Evolutionary conservation across 2,797 vertebrate genomes (phyloP).

Genomic region (Bradypus variegatus): DNA sequence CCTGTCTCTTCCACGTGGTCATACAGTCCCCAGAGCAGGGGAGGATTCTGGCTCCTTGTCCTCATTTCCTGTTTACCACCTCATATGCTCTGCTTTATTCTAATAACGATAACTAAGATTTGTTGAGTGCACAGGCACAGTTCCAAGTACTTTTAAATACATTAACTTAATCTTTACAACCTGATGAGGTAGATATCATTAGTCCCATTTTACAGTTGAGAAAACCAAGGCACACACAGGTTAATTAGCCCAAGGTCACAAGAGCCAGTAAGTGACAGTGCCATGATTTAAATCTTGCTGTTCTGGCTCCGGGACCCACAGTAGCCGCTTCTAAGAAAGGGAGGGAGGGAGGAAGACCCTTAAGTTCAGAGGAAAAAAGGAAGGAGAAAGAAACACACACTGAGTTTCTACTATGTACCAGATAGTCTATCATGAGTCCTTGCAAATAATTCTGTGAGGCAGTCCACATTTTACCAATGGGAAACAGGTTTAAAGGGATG

Average conservation of each 20-base stretch:
- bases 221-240: conserved; percentile 19
- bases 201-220: conserved; percentile 10
- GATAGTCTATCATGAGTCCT: conserved; percentile 5
- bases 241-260: neutral
- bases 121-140: neutral
- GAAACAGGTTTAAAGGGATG: neutral
- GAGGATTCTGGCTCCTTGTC: neutral
- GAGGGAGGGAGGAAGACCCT: neutral
- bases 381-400: neutral
- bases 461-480: neutral
- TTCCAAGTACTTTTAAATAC: neutral
- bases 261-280: neutral
- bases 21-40: neutral
- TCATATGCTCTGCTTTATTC: neutral
- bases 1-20: neutral
- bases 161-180: neutral
- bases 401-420: neutral
- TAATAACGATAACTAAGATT: neutral
- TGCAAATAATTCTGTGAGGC: neutral
- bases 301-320: neutral
- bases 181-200: neutral
- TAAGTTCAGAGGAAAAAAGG: neutral
- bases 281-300: neutral
- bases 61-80: neutral
- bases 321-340: neutral